These are phyloP conservation scores for Mya arenaria DNA, from an alignment of 1,140 invertebrate species.

Conservation along the genomic window DNA sequence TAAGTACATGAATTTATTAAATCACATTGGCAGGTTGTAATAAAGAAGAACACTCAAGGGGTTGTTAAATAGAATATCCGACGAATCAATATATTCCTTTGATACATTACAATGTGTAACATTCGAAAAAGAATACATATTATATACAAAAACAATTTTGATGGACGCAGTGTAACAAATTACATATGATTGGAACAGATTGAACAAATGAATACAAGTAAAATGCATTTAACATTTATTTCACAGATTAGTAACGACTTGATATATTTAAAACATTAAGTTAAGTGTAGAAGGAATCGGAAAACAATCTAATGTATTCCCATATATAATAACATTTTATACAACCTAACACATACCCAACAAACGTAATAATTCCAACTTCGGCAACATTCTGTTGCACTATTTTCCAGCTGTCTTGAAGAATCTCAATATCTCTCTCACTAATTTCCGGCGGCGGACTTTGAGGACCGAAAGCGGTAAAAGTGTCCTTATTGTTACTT, in stretches of 20 bases:
- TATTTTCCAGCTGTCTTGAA: neutral
- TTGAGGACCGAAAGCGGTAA: neutral
- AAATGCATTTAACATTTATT: neutral
- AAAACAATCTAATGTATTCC: neutral
- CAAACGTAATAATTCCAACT: neutral
- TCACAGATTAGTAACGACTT: neutral
- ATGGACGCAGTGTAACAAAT: neutral
- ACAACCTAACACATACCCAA: neutral
- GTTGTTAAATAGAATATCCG: no score
- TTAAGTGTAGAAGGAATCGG: neutral
- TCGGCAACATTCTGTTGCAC: neutral
- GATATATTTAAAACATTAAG: neutral
- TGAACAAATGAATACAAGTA: neutral
- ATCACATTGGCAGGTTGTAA: no score
- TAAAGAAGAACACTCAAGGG: no score
- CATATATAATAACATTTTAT: neutral
- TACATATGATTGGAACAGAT: neutral
- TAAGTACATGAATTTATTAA: neutral
- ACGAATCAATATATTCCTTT: no score
- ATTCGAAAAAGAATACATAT: no score
- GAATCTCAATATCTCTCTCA: neutral
- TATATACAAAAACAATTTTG: neutral
- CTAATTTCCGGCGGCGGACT: neutral
- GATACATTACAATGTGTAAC: no score
- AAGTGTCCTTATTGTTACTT: no score